Evolutionary conservation across 2,113 vertebrate species (phyloP), one percentile per base, ranked within the genome.

Genomic region (Manacus vitellinus): DNA sequence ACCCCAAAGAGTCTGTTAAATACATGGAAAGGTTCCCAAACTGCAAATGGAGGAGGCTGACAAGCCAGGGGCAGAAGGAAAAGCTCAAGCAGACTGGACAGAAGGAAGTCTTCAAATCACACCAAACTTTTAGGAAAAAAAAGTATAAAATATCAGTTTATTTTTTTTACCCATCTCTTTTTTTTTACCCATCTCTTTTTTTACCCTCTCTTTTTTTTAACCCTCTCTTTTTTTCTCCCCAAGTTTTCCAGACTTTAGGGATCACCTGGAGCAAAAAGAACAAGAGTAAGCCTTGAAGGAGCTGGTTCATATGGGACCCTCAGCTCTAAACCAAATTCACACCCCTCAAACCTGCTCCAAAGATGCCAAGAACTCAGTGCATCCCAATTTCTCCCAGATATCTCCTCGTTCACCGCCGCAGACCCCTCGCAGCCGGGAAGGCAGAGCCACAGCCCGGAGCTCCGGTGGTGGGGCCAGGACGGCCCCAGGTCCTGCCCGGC

Each of bases 281-380:
- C 41, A 11, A 27, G 52, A 43, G 12, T 2, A 33, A 52, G 5
- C 19, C 30, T 37, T 21, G 24, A 33, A 41, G 78, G 21, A 79
- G 15, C 14, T 31, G 39, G 24, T 23, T 31, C 8, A 2, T 13
- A 2, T 3, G 18, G 19, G 47, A 33, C 27, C 12, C 35, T 37
- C 44, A 35, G n/a, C 55, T 46, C 47, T 14, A 20, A 63, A 41
- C 6, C 35, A 10, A 10, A 18, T 4, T 28, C 63, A 9, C 63
- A 11, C 19, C 3, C 14, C 2, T 12, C 43, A 33, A 35, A 25
- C 16, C 39, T 4, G 27, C 43, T 30, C 85, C 63, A 6, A 23
- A 59, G 30, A 6, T 4, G 8, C 43, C 25, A 8, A n/a, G 16
- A 31, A 15, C 35, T 31, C 22, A 0, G 8, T 0, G 3, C n/a